Evolutionary conservation across 1,140 invertebrate genomes (phyloP).

Genomic region (Patella vulgata): DNA sequence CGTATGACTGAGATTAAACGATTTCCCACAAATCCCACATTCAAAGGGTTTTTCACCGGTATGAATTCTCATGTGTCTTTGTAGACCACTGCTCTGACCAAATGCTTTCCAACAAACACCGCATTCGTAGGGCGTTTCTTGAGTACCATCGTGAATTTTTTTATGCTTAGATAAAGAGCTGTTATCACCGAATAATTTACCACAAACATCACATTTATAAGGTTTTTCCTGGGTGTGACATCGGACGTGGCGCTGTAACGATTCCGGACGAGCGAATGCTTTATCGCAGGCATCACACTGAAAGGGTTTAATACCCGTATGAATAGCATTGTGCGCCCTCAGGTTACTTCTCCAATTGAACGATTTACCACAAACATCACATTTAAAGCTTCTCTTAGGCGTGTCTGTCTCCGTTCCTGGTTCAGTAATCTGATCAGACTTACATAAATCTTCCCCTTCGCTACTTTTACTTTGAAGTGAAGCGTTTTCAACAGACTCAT

Average conservation of each 20-base stretch:
- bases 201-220: slow-evolving; percentile 87
- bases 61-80: slow-evolving; percentile 31
- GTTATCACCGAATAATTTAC: slow-evolving; percentile 87
- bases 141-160: slow-evolving; percentile 87
- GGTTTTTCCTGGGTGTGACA: slow-evolving; percentile 30
- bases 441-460: no score
- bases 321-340: slow-evolving; percentile 80
- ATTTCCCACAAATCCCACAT: slow-evolving; percentile 91
- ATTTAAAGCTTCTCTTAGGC: slow-evolving; percentile 35
- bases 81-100: slow-evolving; percentile 22
- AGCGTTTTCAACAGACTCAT: no score
- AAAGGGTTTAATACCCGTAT: slow-evolving; percentile 84
- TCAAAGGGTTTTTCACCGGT: slow-evolving; percentile 65
- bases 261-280: slow-evolving; percentile 25
- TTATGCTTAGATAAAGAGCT: slow-evolving; percentile 84
- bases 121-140: slow-evolving; percentile 80
- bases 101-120: slow-evolving; percentile 48
- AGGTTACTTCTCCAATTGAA: slow-evolving; percentile 89
- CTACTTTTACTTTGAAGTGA: no score
- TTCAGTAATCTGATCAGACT: no score
- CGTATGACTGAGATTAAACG: no score
- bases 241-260: slow-evolving; percentile 19
- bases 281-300: slow-evolving; percentile 70
- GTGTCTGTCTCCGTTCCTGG: slow-evolving; percentile 26
- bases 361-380: slow-evolving; percentile 86